Evolutionary conservation across 30 jellyfish, hydroid and myxozoan species (phyloP), one percentile per base, ranked within the genome.

Genomic region (Pelagia noctiluca): DNA sequence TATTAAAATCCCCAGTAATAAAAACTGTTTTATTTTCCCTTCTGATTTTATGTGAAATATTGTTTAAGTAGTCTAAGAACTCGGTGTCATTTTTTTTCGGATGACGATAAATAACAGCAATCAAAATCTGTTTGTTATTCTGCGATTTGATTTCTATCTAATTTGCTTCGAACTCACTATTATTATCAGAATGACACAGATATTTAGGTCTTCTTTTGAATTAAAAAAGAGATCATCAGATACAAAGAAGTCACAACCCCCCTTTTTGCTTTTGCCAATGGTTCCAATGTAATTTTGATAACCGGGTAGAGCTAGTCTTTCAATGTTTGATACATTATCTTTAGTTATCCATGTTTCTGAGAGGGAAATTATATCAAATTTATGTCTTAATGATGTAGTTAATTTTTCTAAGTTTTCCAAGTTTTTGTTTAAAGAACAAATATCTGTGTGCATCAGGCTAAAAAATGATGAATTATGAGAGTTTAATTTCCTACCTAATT

Each of bases 221-320:
- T 36, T 66, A 34, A 52, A 70, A 28, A 49, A 48, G 28, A 82
- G 71, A 35, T 70, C 48, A 65, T 80, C 93, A 22, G 70, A 61
- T 30, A 82, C 80, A 62, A 53, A 82, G 50, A 82, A 67, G 24
- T 87, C 86, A 82, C 93, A 82, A 42, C 93, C 91, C 42, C 65
- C 80, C 48, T 82, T 82, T 57, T 38, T 31, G 22, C 78, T 67
- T 70, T 35, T 52, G 49, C 93, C 87, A 18, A 61, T 68, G 19
- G 80, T 82, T 33, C 77, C 67, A 30, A 32, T 32, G 63, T 63
- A 82, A 11, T 70, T 62, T 35, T 82, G 93, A 49, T 82, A 82
- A 24, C 93, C 93, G 3, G 72, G 85, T 42, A 73, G 53, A 35
- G 85, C 16, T 36, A 73, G 85, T 53, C 50, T 63, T 21, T 82